These are phyloP conservation scores for Cryptotis parvus DNA, from an alignment of 2,113 vertebrate species.

Conservation along the genomic window DNA sequence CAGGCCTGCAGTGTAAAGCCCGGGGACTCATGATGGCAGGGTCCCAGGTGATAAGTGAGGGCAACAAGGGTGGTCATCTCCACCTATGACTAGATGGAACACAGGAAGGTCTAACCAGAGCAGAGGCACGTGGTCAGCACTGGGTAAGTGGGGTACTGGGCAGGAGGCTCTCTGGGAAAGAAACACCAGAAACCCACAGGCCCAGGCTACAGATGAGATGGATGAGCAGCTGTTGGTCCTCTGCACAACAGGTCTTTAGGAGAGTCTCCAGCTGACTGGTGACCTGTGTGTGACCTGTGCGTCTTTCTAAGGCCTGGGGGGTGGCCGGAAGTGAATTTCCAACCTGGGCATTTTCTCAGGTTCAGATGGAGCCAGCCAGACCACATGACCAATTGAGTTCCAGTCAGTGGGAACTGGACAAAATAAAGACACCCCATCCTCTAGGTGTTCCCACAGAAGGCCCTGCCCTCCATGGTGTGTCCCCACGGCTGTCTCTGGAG, in stretches of 20 bases:
- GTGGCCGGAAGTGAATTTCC: background rate
- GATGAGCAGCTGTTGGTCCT: background rate
- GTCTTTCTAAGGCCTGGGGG: rapidly evolving
- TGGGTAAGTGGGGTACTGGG: no score
- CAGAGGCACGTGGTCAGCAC: background rate
- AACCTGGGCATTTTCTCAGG: no score
- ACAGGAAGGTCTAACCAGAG: background rate
- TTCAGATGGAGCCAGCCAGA: background rate
- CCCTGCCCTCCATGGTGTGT: background rate
- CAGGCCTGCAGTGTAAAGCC: no score
- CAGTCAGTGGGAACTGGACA: no score
- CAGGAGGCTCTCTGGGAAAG: background rate
- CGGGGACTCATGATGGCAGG: background rate
- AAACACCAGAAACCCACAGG: background rate
- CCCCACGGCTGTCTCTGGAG: background rate
- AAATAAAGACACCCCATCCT: no score
- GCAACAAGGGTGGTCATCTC: background rate
- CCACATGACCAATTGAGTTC: no score
- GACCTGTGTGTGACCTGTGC: background rate
- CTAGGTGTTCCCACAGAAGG: background rate
- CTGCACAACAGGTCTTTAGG: rapidly evolving
- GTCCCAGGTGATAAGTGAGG: rapidly evolving
- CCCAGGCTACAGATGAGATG: background rate
- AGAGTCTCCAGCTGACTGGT: background rate
- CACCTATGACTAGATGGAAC: background rate